Evolutionary conservation across 2,113 vertebrate species (phyloP), one percentile per base, ranked within the genome.

Genomic region (Megaceryle maxima): DNA sequence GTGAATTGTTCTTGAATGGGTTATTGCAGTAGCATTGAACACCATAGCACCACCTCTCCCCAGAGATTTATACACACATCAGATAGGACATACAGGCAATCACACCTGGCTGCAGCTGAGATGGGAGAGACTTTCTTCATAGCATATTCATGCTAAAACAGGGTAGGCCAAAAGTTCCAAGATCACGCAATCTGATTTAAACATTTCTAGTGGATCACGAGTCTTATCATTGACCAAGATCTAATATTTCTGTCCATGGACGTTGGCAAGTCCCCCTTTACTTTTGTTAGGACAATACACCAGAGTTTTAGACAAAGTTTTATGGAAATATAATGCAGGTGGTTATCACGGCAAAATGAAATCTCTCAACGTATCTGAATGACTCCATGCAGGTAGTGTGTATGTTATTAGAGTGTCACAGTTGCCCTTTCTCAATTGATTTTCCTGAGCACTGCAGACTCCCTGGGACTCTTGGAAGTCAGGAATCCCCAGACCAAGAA

Each of bases 401-500:
- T 5, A 5, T 14, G 5, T 33, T 67, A 39, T 46, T 79, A 0
- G 0, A 44, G 24, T 39, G 53, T 43, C 3, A 1, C n/a, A 14
- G 24, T 22, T 64, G 29, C n/a, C 48, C 53, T 53, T 81, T 73
- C 39, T 53, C 17, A 53, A 82, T 73, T 43, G 0, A 16, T 72
- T 84, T 93, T 35, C 22, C 39, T 60, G 66, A 85, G n/a, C 21
- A 11, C 28, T 63, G 46, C 77, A 84, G 44, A 22, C 3, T 5
- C 3, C 16, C 22, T n/a, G 5, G 3, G 33, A 51, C 15, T 82
- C 48, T 8, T 44, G 50, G n/a, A 51, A 72, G 81, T 35, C 62
- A 77, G 93, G 44, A 72, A 39, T 51, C 50, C 16, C 26, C 28
- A 22, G 18, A 68, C 25, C 17, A 63, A 80, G 33, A 15, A 31